These are phyloP conservation scores for Mellivora capensis DNA, from an alignment of 2,113 vertebrate genomes.

Conservation along the genomic window DNA sequence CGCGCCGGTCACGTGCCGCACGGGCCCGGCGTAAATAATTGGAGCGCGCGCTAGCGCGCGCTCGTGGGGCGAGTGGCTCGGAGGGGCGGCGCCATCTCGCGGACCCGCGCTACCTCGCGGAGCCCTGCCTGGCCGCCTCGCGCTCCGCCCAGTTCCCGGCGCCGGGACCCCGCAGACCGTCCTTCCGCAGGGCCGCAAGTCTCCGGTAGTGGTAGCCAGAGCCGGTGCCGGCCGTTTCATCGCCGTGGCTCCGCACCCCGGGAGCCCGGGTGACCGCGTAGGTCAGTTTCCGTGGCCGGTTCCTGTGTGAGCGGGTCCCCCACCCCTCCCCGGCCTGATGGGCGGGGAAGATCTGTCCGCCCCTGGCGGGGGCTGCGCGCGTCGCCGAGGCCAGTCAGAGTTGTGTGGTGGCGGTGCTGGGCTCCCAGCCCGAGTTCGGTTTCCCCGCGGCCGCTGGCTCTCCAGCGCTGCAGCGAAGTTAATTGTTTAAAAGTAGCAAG, in stretches of 20 bases:
- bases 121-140: accelerated
- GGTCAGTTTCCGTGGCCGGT: slow-evolving; percentile 41
- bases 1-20: slow-evolving; percentile 58
- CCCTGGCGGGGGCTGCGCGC: neutral
- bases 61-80: accelerated
- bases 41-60: neutral
- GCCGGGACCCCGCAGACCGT: accelerated
- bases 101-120: neutral
- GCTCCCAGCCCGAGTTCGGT: neutral
- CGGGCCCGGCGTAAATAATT: accelerated
- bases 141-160: accelerated
- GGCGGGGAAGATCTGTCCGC: neutral
- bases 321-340: neutral
- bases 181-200: neutral
- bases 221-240: neutral
- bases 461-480: neutral
- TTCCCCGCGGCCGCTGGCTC: neutral
- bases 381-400: neutral
- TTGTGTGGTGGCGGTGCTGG: neutral
- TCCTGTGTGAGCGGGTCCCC: neutral
- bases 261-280: slow-evolving; percentile 10
- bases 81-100: neutral
- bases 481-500: neutral
- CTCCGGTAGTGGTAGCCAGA: neutral
- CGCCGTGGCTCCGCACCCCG: neutral